Percentiles rank a stretch among this genome's conserved stretches.
These are phyloP conservation scores for Xenentodon cancila DNA, from an alignment of 2,797 vertebrate species.

Conservation along the genomic window DNA sequence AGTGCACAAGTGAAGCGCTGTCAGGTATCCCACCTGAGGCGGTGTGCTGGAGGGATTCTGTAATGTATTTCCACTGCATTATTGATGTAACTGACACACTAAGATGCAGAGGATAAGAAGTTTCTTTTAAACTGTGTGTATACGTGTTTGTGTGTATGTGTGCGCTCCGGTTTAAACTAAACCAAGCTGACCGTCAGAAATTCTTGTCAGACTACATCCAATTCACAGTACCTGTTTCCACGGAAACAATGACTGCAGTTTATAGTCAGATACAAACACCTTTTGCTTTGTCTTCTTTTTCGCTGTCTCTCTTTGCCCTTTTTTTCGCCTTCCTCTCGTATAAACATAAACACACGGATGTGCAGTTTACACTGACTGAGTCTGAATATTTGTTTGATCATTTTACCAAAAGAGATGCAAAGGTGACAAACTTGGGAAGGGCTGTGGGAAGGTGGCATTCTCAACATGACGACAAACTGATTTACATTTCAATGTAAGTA, in stretches of 20 bases:
- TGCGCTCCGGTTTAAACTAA: constrained; percentile 8
- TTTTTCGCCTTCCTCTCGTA: background rate
- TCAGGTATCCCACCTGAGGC: constrained; percentile 7
- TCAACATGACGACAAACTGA: too few relatives aligned
- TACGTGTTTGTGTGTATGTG: background rate
- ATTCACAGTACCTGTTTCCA: constrained; percentile 47
- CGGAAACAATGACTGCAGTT: constrained; percentile 44
- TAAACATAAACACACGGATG: background rate
- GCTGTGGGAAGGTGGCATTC: too few relatives aligned
- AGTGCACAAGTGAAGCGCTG: background rate
- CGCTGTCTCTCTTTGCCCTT: background rate
- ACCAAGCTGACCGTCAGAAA: constrained; percentile 17
- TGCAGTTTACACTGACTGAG: background rate
- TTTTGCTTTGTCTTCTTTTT: constrained; percentile 8
- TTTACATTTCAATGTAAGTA: too few relatives aligned
- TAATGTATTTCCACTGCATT: background rate
- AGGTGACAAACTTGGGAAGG: background rate
- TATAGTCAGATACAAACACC: constrained; percentile 30
- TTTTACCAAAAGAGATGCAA: constrained; percentile 9
- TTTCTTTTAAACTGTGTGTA: background rate
- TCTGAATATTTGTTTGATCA: constrained; percentile 8
- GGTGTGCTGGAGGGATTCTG: constrained; percentile 3
- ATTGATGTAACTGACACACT: background rate
- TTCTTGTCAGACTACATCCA: constrained; percentile 21
- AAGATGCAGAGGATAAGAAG: background rate